These are phyloP conservation scores for Micronisus gabar DNA, from an alignment of 2,113 vertebrate species.

Conservation along the genomic window DNA sequence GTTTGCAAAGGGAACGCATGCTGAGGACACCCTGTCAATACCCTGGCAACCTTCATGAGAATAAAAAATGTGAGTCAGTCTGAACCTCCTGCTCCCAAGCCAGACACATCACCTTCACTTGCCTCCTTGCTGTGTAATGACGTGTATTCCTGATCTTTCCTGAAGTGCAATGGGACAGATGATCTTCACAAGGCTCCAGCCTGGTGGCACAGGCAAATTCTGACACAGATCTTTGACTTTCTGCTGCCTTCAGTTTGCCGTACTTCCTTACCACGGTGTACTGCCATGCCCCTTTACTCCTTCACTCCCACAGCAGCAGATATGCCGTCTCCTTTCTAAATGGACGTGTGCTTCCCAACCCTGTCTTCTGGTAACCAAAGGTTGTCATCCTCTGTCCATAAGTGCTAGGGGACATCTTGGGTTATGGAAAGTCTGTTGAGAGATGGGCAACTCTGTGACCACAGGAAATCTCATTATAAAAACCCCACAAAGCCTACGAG, in stretches of 20 bases:
- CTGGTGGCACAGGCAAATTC: neutral
- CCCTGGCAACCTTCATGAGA: neutral
- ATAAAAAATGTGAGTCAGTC: neutral
- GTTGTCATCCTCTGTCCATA: neutral
- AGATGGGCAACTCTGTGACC: neutral
- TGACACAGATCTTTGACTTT: neutral
- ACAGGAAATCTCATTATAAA: neutral
- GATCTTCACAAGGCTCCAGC: neutral
- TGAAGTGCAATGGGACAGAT: neutral
- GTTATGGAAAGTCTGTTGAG: neutral
- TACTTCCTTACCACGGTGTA: neutral
- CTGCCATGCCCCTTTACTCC: neutral
- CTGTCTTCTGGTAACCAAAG: neutral
- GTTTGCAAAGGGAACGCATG: neutral
- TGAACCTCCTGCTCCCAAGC: neutral
- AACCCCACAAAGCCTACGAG: neutral
- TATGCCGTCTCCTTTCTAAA: neutral
- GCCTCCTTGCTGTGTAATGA: neutral
- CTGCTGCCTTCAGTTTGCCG: neutral
- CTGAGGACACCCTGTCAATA: neutral
- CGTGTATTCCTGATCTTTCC: neutral
- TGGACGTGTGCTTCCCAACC: neutral
- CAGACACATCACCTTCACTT: neutral
- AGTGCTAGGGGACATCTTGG: neutral
- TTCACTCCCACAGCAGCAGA: neutral